These are phyloP conservation scores for Percopsis transmontana DNA, from an alignment of 2,113 vertebrate species.

Conservation along the genomic window DNA sequence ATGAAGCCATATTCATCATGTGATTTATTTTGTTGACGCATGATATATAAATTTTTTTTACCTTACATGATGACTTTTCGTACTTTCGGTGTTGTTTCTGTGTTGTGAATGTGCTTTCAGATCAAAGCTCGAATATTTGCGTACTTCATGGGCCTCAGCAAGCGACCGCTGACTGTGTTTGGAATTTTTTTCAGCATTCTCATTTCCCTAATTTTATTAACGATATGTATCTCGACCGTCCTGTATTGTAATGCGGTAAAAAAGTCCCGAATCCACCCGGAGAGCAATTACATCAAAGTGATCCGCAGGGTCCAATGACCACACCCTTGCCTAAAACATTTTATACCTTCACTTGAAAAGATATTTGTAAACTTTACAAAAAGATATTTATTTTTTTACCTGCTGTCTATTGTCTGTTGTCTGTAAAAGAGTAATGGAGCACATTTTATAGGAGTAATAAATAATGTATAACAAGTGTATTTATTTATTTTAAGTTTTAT, in stretches of 20 bases:
- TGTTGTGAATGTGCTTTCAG: conserved; percentile 83
- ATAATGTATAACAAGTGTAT: neutral
- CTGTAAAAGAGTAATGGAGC: conserved; percentile 85
- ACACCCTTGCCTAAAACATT: neutral
- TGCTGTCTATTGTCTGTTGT: conserved; percentile 74
- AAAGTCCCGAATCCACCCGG: conserved; percentile 84
- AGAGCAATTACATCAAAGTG: conserved; percentile 86
- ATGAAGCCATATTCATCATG: neutral
- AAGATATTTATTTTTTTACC: conserved; percentile 31
- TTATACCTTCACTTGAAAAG: neutral
- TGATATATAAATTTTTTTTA: conserved; percentile 21
- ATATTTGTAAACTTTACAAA: conserved; percentile 19
- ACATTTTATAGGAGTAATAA: conserved; percentile 38
- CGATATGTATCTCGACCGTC: conserved; percentile 85
- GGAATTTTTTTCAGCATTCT: conserved; percentile 85
- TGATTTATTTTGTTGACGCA: conserved; percentile 20
- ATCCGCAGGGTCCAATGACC: conserved; percentile 74
- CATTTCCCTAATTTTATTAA: conserved; percentile 81
- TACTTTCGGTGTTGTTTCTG: conserved; percentile 63
- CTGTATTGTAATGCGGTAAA: conserved; percentile 87
- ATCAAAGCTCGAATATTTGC: conserved; percentile 86
- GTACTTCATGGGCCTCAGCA: conserved; percentile 88
- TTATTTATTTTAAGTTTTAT: neutral
- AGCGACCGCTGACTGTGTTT: conserved; percentile 84
- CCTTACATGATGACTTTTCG: conserved; percentile 39